Base-by-base conservation (phyloP, 2,888 invertebrate genomes). In the Apamea anceps region DNA sequence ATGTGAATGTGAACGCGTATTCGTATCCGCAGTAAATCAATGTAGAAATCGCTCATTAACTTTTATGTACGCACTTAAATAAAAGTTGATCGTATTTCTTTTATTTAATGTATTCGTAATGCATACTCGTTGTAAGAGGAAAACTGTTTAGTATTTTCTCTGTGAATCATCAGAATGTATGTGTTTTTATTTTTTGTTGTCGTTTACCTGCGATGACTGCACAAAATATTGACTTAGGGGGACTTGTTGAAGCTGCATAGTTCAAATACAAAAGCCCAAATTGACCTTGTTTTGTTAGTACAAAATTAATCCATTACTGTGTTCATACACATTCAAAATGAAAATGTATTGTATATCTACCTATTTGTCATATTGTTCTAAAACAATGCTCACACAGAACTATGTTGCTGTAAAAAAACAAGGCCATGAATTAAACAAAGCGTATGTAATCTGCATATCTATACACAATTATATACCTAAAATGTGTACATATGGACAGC, bases 11-110 rank as follows among this genome's bases (percentile, higher is more conserved):
- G 45, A 68, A 48, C 84, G 78, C 54, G 32, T 73, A 79, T 66
- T 77, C 73, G 80, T 82, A 87, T 82, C 86, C 80, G 79, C 80
- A 83, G 83, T 85, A 88, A 90, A 86, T 85, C 79, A 88, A 79
- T 87, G 73, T 86, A 88, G 89, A 89, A 89, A 90, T 80, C 90
- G 81, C 72, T 80, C 78, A 76, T 81, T 79, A 77, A 76, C 65
- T 77, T 76, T 75, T 70, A 82, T 68, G 60, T 48, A 51, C 71
- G 45, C 71, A 85, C 72, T 85, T 75, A 48, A 77, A 80, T 84
- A 63, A 76, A 60, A 70, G 54, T 48, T 48, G 79, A 66, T 79
- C 25, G 66, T 76, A 54, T 57, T 66, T 71, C 21, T 66, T 72
- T 66, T 32, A 74, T 74, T 82, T 37, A 54, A 82, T 63, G 54